A percentile compares a stretch with the other conserved stretches of the same genome.
Evolutionary conservation across 2,113 vertebrate species (phyloP).

Genomic region (Sciurus niger): DNA sequence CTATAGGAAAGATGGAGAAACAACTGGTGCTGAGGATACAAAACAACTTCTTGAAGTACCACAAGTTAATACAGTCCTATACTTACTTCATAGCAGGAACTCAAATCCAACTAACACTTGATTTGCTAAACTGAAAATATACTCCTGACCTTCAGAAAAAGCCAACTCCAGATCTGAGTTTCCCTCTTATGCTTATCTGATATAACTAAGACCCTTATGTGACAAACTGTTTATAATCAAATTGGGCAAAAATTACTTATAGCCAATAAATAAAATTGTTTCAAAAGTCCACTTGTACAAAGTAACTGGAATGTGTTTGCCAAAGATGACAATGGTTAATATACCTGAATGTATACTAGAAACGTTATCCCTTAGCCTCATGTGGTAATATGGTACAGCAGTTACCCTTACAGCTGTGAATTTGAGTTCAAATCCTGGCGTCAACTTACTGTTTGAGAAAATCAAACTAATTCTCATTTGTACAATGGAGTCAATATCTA

Average conservation of each 20-base stretch:
- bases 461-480: neutral
- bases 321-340: neutral
- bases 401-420: neutral
- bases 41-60: neutral
- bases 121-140: neutral
- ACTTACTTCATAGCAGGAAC: neutral
- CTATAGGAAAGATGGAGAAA: neutral
- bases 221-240: constrained; percentile 32
- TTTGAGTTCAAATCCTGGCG: neutral
- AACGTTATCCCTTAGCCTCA: neutral
- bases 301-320: neutral
- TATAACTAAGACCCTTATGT: neutral
- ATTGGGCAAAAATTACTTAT: constrained; percentile 15
- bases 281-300: neutral
- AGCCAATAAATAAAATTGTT: constrained; percentile 43
- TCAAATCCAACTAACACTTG: constrained; percentile 4
- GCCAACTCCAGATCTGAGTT: neutral
- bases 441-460: constrained; percentile 26
- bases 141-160: constrained; percentile 2
- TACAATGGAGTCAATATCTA: constrained; percentile 21
- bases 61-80: neutral
- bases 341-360: neutral
- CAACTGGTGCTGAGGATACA: neutral
- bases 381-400: neutral
- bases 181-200: neutral